A percentile compares a stretch with the other conserved stretches of the same genome.
phyloP scores from a whole-genome alignment of 2,888 invertebrate species.

The Mesoligia furuncula region DNA sequence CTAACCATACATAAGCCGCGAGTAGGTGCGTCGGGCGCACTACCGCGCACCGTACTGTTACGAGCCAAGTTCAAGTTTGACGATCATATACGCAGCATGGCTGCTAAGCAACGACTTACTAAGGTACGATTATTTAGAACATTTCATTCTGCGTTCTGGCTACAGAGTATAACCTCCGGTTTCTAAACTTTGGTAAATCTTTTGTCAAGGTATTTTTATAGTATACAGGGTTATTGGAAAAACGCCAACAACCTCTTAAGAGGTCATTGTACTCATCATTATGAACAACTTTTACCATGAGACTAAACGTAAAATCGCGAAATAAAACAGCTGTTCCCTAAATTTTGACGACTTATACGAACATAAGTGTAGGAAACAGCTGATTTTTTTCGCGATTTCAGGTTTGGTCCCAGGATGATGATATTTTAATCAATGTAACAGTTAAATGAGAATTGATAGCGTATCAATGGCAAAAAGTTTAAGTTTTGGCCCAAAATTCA shows the following conservation, averaged over 20 bases:
- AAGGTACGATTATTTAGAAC: conserved; percentile 89
- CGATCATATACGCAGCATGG: conserved; percentile 99
- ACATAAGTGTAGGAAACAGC: no score
- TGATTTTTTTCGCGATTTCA: no score
- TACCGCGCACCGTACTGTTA: conserved; percentile 94
- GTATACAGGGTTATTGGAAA: not conserved
- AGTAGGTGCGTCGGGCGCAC: conserved; percentile 89
- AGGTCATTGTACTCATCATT: no score
- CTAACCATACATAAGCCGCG: conserved; percentile 97
- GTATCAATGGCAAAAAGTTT: no score
- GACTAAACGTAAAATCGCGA: no score
- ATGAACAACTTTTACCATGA: no score
- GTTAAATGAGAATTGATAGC: not conserved
- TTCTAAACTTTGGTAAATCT: not conserved
- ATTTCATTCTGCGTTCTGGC: not conserved
- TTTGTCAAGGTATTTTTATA: not conserved
- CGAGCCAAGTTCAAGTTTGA: conserved; percentile 99
- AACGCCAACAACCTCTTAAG: no score
- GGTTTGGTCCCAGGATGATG: no score
- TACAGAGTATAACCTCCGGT: not conserved
- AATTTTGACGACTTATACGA: no score
- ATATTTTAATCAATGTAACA: not conserved
- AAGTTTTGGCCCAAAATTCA: no score
- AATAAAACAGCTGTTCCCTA: no score
- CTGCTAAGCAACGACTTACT: conserved; percentile 97